phyloP scores from a whole-genome alignment of 2,797 vertebrate genomes.

The Avahi laniger region DNA sequence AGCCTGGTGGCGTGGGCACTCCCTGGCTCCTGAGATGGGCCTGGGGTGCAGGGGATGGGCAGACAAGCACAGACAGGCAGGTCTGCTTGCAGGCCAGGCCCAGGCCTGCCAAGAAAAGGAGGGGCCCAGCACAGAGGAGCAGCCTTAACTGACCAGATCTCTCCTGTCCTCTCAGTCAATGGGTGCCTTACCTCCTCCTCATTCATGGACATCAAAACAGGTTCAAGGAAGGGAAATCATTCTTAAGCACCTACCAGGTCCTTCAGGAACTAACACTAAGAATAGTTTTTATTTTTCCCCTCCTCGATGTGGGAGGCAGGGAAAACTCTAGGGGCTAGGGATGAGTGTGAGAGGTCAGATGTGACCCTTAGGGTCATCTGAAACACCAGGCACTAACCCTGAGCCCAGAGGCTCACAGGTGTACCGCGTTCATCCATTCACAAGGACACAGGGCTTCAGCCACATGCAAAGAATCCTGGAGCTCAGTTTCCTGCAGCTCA shows the following conservation, averaged over 20 bases:
- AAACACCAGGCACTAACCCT: neutral
- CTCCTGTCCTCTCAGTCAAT: neutral
- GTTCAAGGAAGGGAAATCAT: neutral
- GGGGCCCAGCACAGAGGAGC: neutral
- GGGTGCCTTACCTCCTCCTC: neutral
- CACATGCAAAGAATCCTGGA: neutral
- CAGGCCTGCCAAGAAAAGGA: neutral
- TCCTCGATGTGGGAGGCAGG: neutral
- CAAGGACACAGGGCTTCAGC: neutral
- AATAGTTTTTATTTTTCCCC: neutral
- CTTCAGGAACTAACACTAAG: neutral
- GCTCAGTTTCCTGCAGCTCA: neutral
- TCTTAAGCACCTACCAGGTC: neutral
- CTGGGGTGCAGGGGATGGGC: neutral
- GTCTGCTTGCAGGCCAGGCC: neutral
- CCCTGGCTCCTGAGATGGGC: neutral
- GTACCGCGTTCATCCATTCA: neutral
- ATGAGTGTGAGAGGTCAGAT: neutral
- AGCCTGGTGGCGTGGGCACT: neutral
- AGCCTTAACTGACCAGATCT: neutral
- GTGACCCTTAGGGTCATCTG: neutral
- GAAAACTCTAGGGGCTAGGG: neutral
- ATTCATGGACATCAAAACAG: neutral
- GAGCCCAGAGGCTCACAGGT: neutral
- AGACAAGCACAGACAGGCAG: neutral